These are phyloP conservation scores for Xanthia togata DNA, from an alignment of 2,888 invertebrate genomes.

Conservation along the genomic window DNA sequence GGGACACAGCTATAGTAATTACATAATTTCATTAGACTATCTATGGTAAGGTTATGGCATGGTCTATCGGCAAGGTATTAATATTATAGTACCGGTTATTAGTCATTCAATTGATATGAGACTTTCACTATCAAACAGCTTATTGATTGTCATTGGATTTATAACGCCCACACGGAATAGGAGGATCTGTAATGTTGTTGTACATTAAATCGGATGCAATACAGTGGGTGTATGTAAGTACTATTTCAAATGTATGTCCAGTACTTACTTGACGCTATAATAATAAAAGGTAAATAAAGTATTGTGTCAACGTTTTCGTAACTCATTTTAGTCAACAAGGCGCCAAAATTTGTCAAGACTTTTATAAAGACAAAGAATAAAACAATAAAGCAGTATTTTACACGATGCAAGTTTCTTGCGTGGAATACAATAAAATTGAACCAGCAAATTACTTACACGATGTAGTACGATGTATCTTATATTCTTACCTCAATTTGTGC, in stretches of 20 bases:
- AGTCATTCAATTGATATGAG: slow-evolving; percentile 47
- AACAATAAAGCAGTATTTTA: not conserved
- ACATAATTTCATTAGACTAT: not conserved
- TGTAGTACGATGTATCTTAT: too few species aligned
- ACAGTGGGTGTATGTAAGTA: slow-evolving; percentile 18
- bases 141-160: slow-evolving; percentile 58
- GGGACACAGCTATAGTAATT: not conserved
- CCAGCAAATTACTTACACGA: not conserved
- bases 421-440: not conserved
- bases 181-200: slow-evolving; percentile 38
- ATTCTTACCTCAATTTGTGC: too few species aligned
- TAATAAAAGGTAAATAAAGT: not conserved
- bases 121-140: slow-evolving; percentile 50
- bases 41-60: slow-evolving; percentile 23
- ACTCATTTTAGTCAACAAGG: not conserved
- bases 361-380: not conserved
- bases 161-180: slow-evolving; percentile 35
- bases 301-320: not conserved
- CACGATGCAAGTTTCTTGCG: not conserved
- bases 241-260: not conserved
- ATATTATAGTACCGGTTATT: slow-evolving; percentile 40
- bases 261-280: slow-evolving; percentile 5
- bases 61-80: slow-evolving; percentile 23
- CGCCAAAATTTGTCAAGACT: not conserved
- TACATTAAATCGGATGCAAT: slow-evolving; percentile 32